Evolutionary conservation across 2,797 vertebrate genomes (phyloP).

Genomic region (Argentina silus): DNA sequence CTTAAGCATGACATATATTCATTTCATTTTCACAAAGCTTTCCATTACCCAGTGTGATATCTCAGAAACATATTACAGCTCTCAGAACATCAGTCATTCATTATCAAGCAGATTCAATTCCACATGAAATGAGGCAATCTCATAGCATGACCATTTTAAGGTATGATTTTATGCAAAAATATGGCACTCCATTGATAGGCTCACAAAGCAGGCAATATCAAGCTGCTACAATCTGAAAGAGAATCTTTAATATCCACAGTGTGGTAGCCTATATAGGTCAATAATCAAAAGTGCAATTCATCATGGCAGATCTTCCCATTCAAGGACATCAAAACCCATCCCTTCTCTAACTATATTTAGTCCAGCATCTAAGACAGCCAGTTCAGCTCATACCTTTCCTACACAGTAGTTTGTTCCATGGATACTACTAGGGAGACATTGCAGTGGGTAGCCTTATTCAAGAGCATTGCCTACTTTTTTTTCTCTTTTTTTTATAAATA

Average conservation of each 20-base stretch:
- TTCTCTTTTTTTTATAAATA: too few species aligned
- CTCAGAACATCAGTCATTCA: not conserved
- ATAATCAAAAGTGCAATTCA: not conserved
- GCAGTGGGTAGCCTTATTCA: too few species aligned
- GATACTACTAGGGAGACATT: too few species aligned
- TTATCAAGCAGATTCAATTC: conserved; percentile 39
- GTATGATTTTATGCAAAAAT: not conserved
- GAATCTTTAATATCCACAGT: conserved; percentile 2
- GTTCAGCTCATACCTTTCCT: too few species aligned
- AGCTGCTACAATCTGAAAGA: not conserved
- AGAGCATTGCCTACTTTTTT: too few species aligned
- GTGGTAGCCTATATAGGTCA: not conserved
- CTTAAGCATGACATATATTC: not conserved
- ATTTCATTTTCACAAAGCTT: not conserved
- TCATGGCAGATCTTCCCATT: conserved; percentile 23
- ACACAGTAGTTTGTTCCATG: too few species aligned
- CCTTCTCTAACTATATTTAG: conserved; percentile 18
- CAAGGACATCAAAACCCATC: conserved; percentile 11
- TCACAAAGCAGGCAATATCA: not conserved
- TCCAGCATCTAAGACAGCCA: too few species aligned
- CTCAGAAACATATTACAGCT: conserved; percentile 3
- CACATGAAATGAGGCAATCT: conserved; percentile 20
- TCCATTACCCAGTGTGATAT: not conserved
- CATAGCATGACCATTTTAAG: conserved; percentile 1
- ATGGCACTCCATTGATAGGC: too few species aligned